Evolutionary conservation across 2,888 invertebrate genomes (phyloP), one percentile per base, ranked within the genome.

Genomic region (Marronus borbonicus): DNA sequence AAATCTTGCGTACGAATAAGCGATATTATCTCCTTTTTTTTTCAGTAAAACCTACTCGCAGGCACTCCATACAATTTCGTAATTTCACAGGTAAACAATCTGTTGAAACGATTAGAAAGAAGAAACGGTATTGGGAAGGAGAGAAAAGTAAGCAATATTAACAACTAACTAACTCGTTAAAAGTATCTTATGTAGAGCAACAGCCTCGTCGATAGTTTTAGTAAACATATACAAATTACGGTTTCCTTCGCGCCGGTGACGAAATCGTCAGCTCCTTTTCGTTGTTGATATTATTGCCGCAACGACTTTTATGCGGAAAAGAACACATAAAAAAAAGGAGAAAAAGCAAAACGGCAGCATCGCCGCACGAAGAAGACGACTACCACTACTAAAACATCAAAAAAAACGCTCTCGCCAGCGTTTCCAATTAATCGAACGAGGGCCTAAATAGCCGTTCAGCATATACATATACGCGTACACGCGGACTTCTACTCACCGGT

Each of bases 191-290:
- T 58, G 58, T 31, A 31, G 12, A 50, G 69, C 31, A 36, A 69
- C 50, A 52, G 69, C 52, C n/a, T 44, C 58, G 72, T 58, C 58
- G 72, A 72, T 72, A 72, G 36, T 72, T 72, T 58, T 31, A 58
- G 58, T 72, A 72, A 72, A 72, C 62, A 62, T 50, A 50, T 50
- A 68, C 72, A 58, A 72, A 72, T 72, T 72, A 58, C 58, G 72
- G 36, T 72, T 72, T 72, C 72, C 58, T 50, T 20, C 20, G 2
- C 20, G 17, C 17, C 58, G 17, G 20, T 72, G 55, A 72, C 39
- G 72, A 72, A 72, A 72, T 58, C 55, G 39, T 68, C 50, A 58
- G 49, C 68, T 49, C 50, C 68, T 49, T 58, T 10, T 58, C 17
- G 55, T 17, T 58, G 58, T 58, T 58, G 72, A 72, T 72, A 20